phyloP scores from a whole-genome alignment of 1,140 invertebrate genomes.

The Drosophila subobscura region DNA sequence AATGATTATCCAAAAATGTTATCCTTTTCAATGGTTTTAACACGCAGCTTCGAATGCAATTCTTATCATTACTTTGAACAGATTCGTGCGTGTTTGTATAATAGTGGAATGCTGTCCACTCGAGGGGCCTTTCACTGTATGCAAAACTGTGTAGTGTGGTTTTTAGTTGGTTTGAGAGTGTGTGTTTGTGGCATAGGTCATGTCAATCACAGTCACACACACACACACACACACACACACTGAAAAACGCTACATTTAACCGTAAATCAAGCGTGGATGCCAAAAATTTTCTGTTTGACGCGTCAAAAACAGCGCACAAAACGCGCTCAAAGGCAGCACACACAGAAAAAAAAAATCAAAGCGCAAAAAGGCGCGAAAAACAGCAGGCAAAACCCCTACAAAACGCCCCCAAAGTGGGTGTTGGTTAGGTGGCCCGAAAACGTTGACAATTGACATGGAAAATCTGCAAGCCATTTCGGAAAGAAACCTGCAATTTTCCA shows the following conservation, averaged over 20 bases:
- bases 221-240: slow-evolving; percentile 12
- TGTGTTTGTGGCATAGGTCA: slow-evolving; percentile 2
- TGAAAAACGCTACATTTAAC: slow-evolving; percentile 45
- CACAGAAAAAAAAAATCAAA: not conserved
- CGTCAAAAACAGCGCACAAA: slow-evolving; percentile 52
- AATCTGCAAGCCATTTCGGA: slow-evolving; percentile 45
- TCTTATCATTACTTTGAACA: no score
- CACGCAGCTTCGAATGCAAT: no score
- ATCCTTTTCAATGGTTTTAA: no score
- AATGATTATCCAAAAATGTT: no score
- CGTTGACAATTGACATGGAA: slow-evolving; percentile 74
- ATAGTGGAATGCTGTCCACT: no score
- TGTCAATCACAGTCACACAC: slow-evolving; percentile 38
- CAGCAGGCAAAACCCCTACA: not conserved
- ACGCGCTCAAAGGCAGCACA: slow-evolving; percentile 14
- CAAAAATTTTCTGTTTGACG: slow-evolving; percentile 25
- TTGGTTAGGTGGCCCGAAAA: slow-evolving; percentile 35
- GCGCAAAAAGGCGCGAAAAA: not conserved
- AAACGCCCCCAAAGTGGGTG: slow-evolving; percentile 28
- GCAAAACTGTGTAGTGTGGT: no score
- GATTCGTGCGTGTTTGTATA: no score
- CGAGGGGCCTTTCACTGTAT: no score
- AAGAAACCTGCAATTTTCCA: slow-evolving; percentile 56
- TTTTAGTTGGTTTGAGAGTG: no score
- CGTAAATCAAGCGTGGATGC: slow-evolving; percentile 53